Evolutionary conservation across 2,113 vertebrate genomes (phyloP).

Genomic region (Orycteropus afer): DNA sequence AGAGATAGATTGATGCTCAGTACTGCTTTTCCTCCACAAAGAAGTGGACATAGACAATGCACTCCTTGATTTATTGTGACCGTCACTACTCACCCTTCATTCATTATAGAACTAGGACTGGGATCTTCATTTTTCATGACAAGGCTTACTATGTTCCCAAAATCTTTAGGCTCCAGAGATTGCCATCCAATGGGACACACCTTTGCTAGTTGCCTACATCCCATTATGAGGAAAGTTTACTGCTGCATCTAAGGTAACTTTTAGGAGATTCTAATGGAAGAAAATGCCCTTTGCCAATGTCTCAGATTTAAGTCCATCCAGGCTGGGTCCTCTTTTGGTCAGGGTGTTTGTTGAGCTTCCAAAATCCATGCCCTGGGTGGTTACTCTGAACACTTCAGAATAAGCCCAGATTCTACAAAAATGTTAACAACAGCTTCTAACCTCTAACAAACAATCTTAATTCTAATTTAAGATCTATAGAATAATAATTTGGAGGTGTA

Average conservation of each 20-base stretch:
- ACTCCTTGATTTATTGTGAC: neutral
- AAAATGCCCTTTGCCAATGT: neutral
- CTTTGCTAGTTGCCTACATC: neutral
- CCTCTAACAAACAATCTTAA: neutral
- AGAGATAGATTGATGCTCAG: accelerated
- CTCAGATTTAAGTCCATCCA: neutral
- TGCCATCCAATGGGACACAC: neutral
- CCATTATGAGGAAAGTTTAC: neutral
- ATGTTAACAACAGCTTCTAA: neutral
- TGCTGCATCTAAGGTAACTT: neutral
- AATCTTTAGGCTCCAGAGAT: neutral
- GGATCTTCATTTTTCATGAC: neutral
- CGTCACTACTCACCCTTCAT: neutral
- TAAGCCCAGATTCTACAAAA: neutral
- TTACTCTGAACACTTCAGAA: neutral
- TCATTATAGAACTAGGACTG: neutral
- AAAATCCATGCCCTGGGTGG: neutral
- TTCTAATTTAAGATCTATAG: neutral
- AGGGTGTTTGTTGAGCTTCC: neutral
- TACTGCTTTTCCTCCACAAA: neutral
- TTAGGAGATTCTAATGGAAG: neutral
- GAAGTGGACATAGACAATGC: neutral
- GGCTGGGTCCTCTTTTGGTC: neutral
- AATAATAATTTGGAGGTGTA: neutral
- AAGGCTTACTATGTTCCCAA: neutral